phyloP scores from a whole-genome alignment of 2,888 invertebrate genomes.

The Coronaproctus castanopsis region DNA sequence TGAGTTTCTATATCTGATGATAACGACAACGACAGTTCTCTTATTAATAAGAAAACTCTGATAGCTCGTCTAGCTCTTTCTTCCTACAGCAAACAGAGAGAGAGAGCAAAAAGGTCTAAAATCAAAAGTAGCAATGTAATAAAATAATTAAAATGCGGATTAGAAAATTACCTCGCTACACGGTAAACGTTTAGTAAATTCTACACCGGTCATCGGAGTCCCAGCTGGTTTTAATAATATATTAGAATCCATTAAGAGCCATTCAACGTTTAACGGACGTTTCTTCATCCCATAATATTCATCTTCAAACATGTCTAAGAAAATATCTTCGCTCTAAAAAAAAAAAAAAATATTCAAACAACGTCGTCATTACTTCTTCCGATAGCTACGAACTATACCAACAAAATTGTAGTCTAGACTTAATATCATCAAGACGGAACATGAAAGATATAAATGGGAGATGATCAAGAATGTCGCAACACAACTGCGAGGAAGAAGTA shows the following conservation, averaged over 20 bases:
- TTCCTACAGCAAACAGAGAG: slow-evolving; percentile 45
- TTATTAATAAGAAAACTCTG: slow-evolving; percentile 72
- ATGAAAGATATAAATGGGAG: too few relatives aligned
- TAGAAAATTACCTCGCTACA: slow-evolving; percentile 66
- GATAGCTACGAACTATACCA: background rate
- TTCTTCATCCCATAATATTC: slow-evolving; percentile 76
- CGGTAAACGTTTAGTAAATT: slow-evolving; percentile 78
- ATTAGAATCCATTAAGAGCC: slow-evolving; percentile 89
- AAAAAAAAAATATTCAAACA: slow-evolving; percentile 4
- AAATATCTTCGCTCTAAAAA: slow-evolving; percentile 74
- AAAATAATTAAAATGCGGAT: background rate
- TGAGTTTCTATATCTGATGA: slow-evolving; percentile 65
- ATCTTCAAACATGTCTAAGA: slow-evolving; percentile 95
- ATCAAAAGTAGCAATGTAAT: background rate
- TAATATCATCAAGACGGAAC: too few relatives aligned
- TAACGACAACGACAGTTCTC: slow-evolving; percentile 57
- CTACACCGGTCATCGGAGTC: slow-evolving; percentile 82
- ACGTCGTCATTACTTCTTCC: too few relatives aligned
- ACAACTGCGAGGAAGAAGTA: too few relatives aligned
- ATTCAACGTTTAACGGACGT: slow-evolving; percentile 70
- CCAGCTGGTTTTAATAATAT: slow-evolving; percentile 85
- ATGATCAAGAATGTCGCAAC: too few relatives aligned
- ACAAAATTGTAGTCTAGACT: background rate
- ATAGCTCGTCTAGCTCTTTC: slow-evolving; percentile 75
- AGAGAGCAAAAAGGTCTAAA: slow-evolving; percentile 9